A percentile compares a stretch with the other conserved stretches of the same genome.
These are phyloP conservation scores for Chrysolina oricalcia DNA, from an alignment of 2,888 invertebrate genomes.

Conservation along the genomic window DNA sequence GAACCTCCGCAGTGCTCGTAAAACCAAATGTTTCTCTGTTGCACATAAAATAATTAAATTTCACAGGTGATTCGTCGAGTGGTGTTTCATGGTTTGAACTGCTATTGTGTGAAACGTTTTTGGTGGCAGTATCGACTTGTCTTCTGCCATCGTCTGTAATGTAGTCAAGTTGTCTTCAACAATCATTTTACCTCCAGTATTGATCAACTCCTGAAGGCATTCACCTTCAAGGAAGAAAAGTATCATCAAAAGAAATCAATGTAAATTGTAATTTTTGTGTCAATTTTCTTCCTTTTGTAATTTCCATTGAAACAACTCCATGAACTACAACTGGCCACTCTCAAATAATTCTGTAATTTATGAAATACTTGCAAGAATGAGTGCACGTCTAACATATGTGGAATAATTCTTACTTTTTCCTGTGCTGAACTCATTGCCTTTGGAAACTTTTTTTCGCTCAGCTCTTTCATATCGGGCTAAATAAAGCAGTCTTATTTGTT, in stretches of 20 bases:
- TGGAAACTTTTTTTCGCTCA: neutral
- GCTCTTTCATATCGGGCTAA: neutral
- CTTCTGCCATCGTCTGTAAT: neutral
- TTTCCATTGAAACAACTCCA: neutral
- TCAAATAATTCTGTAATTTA: neutral
- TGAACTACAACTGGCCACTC: neutral
- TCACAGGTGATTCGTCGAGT: neutral
- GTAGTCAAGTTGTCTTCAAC: neutral
- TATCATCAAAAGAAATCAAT: neutral
- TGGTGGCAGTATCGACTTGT: neutral
- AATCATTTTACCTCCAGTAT: neutral
- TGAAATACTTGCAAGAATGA: neutral
- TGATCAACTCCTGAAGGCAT: neutral
- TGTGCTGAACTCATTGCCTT: neutral
- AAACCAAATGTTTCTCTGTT: constrained; percentile 1
- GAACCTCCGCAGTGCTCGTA: neutral
- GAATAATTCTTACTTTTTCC: neutral
- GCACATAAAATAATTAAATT: neutral
- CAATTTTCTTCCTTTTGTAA: neutral
- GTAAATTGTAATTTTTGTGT: neutral
- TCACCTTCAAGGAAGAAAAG: neutral
- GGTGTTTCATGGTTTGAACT: constrained; percentile 1
- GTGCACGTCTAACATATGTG: neutral
- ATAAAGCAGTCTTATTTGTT: neutral
- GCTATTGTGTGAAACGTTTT: constrained; percentile 1